phyloP scores from a whole-genome alignment of 2,113 vertebrate genomes.

The Garra rufa region DNA sequence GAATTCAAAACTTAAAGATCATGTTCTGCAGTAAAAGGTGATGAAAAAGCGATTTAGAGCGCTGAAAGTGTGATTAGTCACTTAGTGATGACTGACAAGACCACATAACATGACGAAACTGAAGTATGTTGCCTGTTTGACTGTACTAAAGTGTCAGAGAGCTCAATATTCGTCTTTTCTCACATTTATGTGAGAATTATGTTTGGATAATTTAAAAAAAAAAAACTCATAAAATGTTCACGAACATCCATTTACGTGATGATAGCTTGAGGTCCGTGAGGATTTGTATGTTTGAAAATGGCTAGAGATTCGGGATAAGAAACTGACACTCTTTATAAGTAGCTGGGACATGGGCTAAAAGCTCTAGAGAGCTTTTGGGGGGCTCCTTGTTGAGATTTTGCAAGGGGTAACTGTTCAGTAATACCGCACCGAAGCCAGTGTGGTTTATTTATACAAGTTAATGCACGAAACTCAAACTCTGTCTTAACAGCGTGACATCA shows the following conservation, averaged over 20 bases:
- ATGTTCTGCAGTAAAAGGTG: conserved; percentile 19
- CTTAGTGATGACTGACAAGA: not conserved
- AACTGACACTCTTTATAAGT: conserved; percentile 48
- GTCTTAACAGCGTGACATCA: conserved; percentile 64
- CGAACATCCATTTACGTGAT: conserved; percentile 3
- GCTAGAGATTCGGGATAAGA: conserved; percentile 29
- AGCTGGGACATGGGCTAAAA: conserved; percentile 44
- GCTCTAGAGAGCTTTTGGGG: conserved; percentile 56
- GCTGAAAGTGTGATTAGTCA: conserved; percentile 16
- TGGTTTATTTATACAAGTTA: conserved; percentile 64
- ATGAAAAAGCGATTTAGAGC: conserved; percentile 18
- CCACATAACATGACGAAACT: not conserved
- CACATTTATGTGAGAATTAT: not conserved
- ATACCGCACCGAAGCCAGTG: conserved; percentile 46
- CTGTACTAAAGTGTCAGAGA: not conserved
- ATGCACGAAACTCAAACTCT: conserved; percentile 56
- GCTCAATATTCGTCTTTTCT: conserved; percentile 2
- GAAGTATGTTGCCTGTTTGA: not conserved
- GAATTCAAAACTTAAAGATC: conserved; percentile 32
- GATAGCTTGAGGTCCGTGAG: not conserved
- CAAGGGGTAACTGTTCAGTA: conserved; percentile 44
- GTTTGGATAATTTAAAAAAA: conserved; percentile 8
- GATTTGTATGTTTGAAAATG: conserved; percentile 5
- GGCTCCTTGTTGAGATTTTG: conserved; percentile 49
- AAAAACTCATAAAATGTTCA: conserved; percentile 13